Base-by-base conservation (phyloP, 2,797 vertebrate species). In the Leptodactylus fallax region DNA sequence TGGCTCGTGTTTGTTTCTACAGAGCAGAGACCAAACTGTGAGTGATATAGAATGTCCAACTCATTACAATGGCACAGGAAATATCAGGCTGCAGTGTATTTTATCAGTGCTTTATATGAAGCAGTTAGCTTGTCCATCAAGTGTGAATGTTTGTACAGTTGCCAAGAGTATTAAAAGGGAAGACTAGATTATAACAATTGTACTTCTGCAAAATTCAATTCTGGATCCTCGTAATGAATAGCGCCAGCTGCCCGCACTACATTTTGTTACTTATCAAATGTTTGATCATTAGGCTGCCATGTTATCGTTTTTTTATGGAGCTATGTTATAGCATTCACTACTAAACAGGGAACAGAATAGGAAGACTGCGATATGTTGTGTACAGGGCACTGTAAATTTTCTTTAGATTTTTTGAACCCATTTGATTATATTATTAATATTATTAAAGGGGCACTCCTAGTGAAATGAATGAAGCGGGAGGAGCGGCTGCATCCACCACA, bases 171-270 rank as follows among this genome's bases (percentile, higher is more conserved):
- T 65, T 45, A 81, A 79, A 85, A 76, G 55, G 25, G 67, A 80
- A 85, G 65, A 88, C 67, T 60, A 81, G 83, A 85, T 85, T 72
- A 88, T 88, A 76, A 81, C 79, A 81, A 85, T 81, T 65, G 58
- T 65, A 85, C 79, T 88, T 51, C 63, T 88, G 79, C 49, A 81
- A 88, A 85, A 88, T 88, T 88, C 83, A 81, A 88, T 88, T 88
- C 82, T 67, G 60, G 56, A 56, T 55, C 23, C 83, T 47, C 79
- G 45, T 81, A 85, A 88, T 88, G 79, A 88, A 85, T 81, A 76
- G 67, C 27, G 36, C 78, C 79, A 85, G 87, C 78, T 85, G 83
- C 83, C 83, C 49, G 36, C 17, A 21, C 67, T 56, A 19, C 56
- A 81, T 85, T 81, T 58, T 85, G 67, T 76, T 77, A 76, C 67